Conservation (phyloP, 2,888 invertebrate species). For the Stramonita haemastoma region DNA sequence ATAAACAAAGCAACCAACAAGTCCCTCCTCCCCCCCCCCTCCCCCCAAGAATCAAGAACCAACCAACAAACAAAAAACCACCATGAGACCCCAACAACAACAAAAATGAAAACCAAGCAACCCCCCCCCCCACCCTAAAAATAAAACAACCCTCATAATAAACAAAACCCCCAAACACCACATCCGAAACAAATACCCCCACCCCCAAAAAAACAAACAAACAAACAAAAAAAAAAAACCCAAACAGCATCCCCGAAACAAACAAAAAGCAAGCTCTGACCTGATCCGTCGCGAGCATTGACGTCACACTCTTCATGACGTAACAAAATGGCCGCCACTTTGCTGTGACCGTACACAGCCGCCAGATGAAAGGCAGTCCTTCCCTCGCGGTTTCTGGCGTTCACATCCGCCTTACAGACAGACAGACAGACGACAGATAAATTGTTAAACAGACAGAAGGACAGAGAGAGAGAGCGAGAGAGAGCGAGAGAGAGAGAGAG, state of each 20-base stretch:
- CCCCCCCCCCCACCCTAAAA: too few species aligned
- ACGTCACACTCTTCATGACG: constrained; percentile 58
- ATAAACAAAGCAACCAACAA: too few species aligned
- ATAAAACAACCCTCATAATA: too few species aligned
- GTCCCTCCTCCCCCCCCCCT: too few species aligned
- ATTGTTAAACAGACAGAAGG: too few species aligned
- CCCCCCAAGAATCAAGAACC: neutral
- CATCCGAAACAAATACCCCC: too few species aligned
- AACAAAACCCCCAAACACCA: too few species aligned
- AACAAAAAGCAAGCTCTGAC: constrained; percentile 33
- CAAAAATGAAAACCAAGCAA: neutral
- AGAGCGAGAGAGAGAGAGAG: too few species aligned
- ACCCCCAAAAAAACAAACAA: too few species aligned
- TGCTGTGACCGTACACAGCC: constrained; percentile 55
- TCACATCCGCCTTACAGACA: constrained; percentile 59
- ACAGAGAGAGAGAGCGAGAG: too few species aligned
- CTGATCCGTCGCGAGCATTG: constrained; percentile 59
- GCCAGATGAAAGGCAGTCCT: constrained; percentile 64
- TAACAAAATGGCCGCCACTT: constrained; percentile 58
- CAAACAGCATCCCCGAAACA: too few species aligned
- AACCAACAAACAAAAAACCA: neutral
- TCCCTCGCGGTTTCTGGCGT: constrained; percentile 56
- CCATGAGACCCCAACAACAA: neutral
- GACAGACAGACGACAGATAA: neutral
- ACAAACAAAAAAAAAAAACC: too few species aligned